phyloP scores from a whole-genome alignment of 2,797 vertebrate species.

The Smutsia gigantea region DNA sequence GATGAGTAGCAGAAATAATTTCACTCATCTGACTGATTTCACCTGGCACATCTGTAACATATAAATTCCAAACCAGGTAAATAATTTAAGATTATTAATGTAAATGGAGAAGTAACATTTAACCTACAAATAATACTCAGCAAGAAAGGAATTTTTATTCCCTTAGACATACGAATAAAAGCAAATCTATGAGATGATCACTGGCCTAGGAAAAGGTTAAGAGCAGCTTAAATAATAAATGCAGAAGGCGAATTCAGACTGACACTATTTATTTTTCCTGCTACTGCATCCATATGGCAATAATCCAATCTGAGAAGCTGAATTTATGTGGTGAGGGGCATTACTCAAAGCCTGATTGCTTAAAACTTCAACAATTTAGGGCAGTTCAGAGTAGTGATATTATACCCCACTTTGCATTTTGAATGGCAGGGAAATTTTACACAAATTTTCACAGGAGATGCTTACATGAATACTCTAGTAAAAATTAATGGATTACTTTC shows the following conservation, averaged over 20 bases:
- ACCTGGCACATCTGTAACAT: background rate
- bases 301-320: constrained; percentile 80
- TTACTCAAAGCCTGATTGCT: constrained; percentile 77
- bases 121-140: constrained; percentile 65
- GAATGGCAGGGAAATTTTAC: constrained; percentile 71
- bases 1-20: background rate
- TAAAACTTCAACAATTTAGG: constrained; percentile 79
- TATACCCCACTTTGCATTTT: constrained; percentile 76
- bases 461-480: constrained; percentile 67
- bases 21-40: constrained; percentile 46
- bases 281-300: constrained; percentile 67
- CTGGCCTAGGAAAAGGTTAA: constrained; percentile 81
- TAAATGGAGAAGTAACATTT: constrained; percentile 70
- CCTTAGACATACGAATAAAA: constrained; percentile 68
- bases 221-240: constrained; percentile 82
- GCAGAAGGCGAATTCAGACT: constrained; percentile 79
- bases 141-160: constrained; percentile 67
- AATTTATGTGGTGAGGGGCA: constrained; percentile 71
- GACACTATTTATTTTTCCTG: constrained; percentile 79
- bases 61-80: constrained; percentile 54
- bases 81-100: constrained; percentile 78
- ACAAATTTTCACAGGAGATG: constrained; percentile 78
- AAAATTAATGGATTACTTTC: constrained; percentile 70
- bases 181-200: constrained; percentile 68
- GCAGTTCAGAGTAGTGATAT: constrained; percentile 75